These are phyloP conservation scores for Coecobrya sp. DNA, from an alignment of 2,888 invertebrate genomes.

Conservation along the genomic window DNA sequence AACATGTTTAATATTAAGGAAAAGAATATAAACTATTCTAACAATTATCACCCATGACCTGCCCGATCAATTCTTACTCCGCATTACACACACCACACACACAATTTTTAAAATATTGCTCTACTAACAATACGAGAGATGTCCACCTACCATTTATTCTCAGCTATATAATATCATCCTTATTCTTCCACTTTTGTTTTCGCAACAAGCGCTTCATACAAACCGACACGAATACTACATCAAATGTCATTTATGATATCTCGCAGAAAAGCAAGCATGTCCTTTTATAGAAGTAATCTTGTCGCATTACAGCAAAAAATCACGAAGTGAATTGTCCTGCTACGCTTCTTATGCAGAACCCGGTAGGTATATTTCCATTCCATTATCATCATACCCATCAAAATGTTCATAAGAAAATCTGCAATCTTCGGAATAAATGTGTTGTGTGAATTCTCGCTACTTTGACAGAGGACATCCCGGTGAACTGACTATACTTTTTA, in stretches of 20 bases:
- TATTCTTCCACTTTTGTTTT: neutral
- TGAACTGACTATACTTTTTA: too few species aligned
- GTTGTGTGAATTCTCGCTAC: neutral
- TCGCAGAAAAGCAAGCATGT: constrained; percentile 67
- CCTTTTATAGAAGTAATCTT: constrained; percentile 69
- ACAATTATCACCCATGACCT: constrained; percentile 66
- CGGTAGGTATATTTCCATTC: neutral
- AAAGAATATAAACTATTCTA: neutral
- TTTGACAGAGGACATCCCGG: neutral
- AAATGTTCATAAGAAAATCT: too few species aligned
- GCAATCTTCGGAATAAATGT: neutral
- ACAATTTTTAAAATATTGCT: neutral
- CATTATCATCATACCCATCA: neutral
- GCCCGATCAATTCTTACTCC: constrained; percentile 51
- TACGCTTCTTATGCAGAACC: neutral
- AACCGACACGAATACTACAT: constrained; percentile 40
- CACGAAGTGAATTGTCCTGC: neutral
- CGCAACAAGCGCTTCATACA: neutral
- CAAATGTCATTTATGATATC: constrained; percentile 72
- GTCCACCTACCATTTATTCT: constrained; percentile 59
- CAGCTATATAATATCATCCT: neutral
- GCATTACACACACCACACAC: neutral
- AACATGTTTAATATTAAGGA: constrained; percentile 7
- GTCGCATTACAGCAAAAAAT: constrained; percentile 48
- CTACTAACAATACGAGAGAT: neutral